phyloP scores from a whole-genome alignment of 2,113 vertebrate genomes.

The Pithys albifrons region DNA sequence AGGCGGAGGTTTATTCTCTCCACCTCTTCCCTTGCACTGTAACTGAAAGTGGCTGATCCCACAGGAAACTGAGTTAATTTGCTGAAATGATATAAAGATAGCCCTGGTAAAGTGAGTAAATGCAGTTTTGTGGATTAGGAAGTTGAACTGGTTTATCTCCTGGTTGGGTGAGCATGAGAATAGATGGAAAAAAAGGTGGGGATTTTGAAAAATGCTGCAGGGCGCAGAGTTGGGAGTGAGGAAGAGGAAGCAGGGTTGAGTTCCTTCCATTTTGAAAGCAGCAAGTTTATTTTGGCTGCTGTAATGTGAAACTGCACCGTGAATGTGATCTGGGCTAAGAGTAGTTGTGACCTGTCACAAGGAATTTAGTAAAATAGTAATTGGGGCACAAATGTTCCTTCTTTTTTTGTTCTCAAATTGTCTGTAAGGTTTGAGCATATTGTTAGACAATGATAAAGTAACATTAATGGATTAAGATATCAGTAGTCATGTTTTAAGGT shows the following conservation, averaged over 20 bases:
- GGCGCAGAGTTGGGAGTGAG: background rate
- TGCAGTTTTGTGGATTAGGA: background rate
- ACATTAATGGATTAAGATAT: background rate
- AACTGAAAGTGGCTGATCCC: background rate
- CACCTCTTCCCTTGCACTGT: background rate
- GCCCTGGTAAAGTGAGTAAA: background rate
- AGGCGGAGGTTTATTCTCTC: background rate
- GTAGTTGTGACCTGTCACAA: conserved; percentile 15
- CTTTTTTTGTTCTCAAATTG: background rate
- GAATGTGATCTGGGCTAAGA: background rate
- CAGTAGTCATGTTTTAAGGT: background rate
- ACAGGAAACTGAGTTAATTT: background rate
- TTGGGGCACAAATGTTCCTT: background rate
- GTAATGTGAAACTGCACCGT: conserved; percentile 54
- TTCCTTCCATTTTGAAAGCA: conserved; percentile 64
- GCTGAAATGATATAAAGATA: background rate
- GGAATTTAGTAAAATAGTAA: conserved; percentile 5
- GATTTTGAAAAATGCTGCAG: background rate
- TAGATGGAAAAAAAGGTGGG: background rate
- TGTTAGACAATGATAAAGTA: background rate
- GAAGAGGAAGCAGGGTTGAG: conserved; percentile 33
- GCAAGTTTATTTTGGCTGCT: conserved; percentile 52
- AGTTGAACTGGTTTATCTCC: background rate
- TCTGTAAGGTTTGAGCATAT: background rate
- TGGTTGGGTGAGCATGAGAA: background rate